A percentile compares a stretch with the other conserved stretches of the same genome.
Conservation (phyloP, 2,797 vertebrate genomes). For the Crax fasciolata region DNA sequence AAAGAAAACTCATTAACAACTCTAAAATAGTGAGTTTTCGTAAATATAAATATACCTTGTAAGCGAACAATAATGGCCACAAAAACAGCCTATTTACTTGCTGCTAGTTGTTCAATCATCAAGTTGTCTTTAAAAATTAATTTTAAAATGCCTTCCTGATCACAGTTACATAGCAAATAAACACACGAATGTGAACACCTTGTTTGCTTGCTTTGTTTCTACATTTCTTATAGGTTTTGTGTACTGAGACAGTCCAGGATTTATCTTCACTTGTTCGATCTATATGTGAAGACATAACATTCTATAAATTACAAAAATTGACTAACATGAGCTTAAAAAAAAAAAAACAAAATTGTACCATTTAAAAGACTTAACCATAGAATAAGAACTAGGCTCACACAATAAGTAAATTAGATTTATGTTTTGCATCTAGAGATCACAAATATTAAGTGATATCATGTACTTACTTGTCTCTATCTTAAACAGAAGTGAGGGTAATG, state of each 20-base stretch:
- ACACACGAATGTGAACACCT: background rate
- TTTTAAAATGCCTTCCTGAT: background rate
- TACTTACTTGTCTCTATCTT: conserved; percentile 38
- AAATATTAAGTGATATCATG: conserved; percentile 31
- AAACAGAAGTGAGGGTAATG: conserved; percentile 39
- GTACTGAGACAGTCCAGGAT: background rate
- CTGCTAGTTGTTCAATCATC: background rate
- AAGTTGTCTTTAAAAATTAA: background rate
- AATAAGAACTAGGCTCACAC: background rate
- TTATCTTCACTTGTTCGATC: background rate
- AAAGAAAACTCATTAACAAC: background rate
- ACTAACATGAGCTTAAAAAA: background rate
- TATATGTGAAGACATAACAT: background rate
- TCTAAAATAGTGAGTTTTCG: background rate
- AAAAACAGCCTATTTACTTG: background rate
- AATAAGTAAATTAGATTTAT: conserved; percentile 24
- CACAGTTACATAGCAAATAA: background rate
- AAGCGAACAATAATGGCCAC: background rate
- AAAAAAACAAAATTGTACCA: background rate
- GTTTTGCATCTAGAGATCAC: conserved; percentile 26
- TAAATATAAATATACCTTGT: background rate
- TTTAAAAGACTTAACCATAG: background rate
- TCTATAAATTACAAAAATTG: background rate
- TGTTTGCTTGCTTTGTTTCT: background rate
- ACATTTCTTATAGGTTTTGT: background rate